These are phyloP conservation scores for Palythoa grandis DNA, from an alignment of 92 coral and sea anemone species.

Conservation along the genomic window DNA sequence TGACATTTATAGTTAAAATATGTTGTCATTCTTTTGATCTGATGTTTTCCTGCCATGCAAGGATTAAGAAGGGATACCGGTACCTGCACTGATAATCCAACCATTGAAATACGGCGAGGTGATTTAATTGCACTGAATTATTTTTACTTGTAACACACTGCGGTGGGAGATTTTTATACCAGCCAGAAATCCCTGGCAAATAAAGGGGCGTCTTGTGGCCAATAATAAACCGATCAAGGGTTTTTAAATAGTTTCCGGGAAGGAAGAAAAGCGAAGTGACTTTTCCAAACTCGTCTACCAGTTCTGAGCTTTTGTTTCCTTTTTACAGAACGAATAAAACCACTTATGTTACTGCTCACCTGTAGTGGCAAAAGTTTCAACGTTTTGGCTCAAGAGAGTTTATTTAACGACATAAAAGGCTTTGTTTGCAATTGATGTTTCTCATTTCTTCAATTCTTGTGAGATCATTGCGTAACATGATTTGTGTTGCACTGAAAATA, in stretches of 20 bases:
- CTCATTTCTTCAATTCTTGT: too few species aligned
- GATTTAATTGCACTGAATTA: constrained; percentile 11
- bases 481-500: too few species aligned
- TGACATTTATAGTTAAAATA: neutral
- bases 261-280: neutral
- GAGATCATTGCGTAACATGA: too few species aligned
- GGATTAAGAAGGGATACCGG: neutral
- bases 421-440: neutral
- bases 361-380: neutral
- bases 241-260: neutral
- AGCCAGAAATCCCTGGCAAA: neutral
- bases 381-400: neutral
- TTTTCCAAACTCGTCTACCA: neutral
- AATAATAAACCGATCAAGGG: neutral
- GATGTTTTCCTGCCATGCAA: neutral
- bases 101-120: neutral
- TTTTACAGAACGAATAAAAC: neutral
- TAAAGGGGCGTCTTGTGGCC: neutral
- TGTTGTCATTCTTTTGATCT: constrained; percentile 18
- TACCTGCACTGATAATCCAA: neutral
- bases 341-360: neutral
- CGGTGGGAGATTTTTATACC: neutral
- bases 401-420: neutral
- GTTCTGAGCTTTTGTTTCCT: neutral
- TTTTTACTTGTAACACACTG: constrained; percentile 7